Evolutionary conservation across 2,888 invertebrate species (phyloP), one percentile per base, ranked within the genome.

Genomic region (Erpobdella octoculata): DNA sequence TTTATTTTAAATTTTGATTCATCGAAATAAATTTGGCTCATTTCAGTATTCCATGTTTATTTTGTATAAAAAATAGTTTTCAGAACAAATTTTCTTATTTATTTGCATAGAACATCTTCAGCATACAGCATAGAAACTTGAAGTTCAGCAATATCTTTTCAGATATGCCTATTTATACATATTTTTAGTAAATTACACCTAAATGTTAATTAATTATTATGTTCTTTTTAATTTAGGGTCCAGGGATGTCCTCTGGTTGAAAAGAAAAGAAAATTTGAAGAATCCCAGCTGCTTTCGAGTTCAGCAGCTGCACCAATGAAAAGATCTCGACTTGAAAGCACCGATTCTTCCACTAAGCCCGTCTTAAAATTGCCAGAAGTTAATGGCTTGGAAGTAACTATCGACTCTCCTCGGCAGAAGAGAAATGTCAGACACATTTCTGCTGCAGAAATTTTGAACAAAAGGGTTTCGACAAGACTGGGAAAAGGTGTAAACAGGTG

Each of bases 231-330:
- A n/a, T n/a, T n/a, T 37, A 71, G 70, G 31, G 70, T 65, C 6
- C 62, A 61, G 28, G 69, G 48, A 8, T 71, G 68, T 33, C 80
- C 80, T 37, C 71, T 79, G 71, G 79, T 78, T 37, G 78, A 77
- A 35, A 79, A 79, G 74, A 80, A 79, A 73, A 75, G 79, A 62
- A 79, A 79, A 71, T 73, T 74, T 28, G 77, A 78, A 38, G 73
- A 76, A 58, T 75, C 75, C 38, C 74, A 71, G 21, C 73, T 36
- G 15, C 37, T 37, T 36, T 33, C 73, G 15, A 41, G 71, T 21
- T 69, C 71, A 6, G 53, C 71, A 21, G 72, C 71, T 70, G 67
- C 48, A 37, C 71, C 53, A 48, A 18, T 12, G 46, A 70, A 65
- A 58, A 64, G 61, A 59, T 36, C 62, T 3, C 18, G 37, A n/a